phyloP scores from a whole-genome alignment of 2,888 invertebrate genomes.

The Agrotis puta region DNA sequence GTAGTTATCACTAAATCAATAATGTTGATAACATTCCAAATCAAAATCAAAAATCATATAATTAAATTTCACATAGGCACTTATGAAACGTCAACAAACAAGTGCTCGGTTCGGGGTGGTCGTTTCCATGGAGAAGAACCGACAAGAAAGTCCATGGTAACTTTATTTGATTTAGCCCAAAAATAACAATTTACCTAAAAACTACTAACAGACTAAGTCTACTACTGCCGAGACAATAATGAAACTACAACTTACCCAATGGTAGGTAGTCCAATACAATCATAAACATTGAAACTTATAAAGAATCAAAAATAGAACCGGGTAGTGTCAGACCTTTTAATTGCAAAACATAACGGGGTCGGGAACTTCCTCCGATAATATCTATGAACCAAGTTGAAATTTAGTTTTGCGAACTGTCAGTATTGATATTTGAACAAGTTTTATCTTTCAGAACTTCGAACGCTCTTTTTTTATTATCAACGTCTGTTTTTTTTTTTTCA shows the following conservation, averaged over 20 bases:
- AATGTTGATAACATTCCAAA: no score
- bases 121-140: no score
- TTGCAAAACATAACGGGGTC: constrained; percentile 67
- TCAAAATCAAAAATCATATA: no score
- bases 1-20: no score
- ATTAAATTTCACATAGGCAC: no score
- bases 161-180: neutral
- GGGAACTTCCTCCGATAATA: constrained; percentile 73
- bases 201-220: neutral
- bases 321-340: constrained; percentile 64
- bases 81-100: no score
- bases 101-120: no score
- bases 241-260: neutral
- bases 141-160: no score
- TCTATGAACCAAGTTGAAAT: constrained; percentile 72
- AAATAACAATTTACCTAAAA: neutral
- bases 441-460: constrained; percentile 70
- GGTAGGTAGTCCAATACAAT: neutral
- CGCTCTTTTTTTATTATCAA: constrained; percentile 60
- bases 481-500: constrained; percentile 53
- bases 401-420: constrained; percentile 69
- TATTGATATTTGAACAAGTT: constrained; percentile 75
- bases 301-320: constrained; percentile 24
- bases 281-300: constrained; percentile 10
- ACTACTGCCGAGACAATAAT: neutral